Evolutionary conservation across 2,113 vertebrate genomes (phyloP).

Genomic region (Sisor rabdophorus): DNA sequence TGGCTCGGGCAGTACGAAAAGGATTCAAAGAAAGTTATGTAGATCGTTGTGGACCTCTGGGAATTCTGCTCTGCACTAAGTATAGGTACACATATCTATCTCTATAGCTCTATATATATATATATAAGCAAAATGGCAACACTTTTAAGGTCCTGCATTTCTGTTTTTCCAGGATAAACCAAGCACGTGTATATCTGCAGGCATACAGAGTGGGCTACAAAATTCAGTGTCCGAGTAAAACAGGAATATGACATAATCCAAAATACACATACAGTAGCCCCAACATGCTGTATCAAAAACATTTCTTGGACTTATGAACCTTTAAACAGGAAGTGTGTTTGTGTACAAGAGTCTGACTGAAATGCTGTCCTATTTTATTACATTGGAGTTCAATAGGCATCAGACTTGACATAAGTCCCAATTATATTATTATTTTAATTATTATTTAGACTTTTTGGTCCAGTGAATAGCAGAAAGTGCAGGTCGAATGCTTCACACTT

Average conservation of each 20-base stretch:
- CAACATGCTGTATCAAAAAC: not conserved
- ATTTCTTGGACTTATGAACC: not conserved
- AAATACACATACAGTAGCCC: not conserved
- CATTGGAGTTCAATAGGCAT: not conserved
- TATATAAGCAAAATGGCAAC: not conserved
- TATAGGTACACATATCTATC: slow-evolving; percentile 65
- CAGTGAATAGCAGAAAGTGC: too few relatives aligned
- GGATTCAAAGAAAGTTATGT: slow-evolving; percentile 72
- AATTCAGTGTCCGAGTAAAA: slow-evolving; percentile 69
- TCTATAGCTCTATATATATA: not conserved
- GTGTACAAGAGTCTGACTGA: not conserved
- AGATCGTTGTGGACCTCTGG: slow-evolving; percentile 76
- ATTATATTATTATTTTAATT: not conserved
- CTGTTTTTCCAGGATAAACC: slow-evolving; percentile 69
- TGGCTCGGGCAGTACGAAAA: slow-evolving; percentile 71
- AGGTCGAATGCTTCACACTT: too few relatives aligned
- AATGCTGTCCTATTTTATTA: not conserved
- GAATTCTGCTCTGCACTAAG: slow-evolving; percentile 75
- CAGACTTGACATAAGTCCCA: not conserved
- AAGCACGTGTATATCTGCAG: slow-evolving; percentile 76
- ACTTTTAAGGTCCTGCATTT: not conserved
- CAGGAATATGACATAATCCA: slow-evolving; percentile 46
- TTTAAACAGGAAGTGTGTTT: not conserved
- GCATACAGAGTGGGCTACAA: slow-evolving; percentile 78
- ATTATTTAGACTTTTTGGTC: too few relatives aligned